Conservation (phyloP, 1,140 invertebrate genomes). For the Chionoecetes opilio region DNA sequence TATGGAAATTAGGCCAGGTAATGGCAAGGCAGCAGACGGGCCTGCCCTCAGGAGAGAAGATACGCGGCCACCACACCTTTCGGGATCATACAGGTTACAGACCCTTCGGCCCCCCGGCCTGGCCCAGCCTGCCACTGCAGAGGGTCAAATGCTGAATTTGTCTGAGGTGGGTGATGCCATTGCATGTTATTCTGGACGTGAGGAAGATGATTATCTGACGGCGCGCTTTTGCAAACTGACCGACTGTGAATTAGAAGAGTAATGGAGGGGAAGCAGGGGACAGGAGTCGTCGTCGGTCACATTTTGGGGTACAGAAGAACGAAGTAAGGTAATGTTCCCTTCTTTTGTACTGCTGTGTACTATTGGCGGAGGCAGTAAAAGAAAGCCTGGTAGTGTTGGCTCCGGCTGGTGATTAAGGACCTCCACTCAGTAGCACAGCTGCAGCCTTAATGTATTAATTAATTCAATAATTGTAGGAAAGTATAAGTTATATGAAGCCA, state of each 20-base stretch:
- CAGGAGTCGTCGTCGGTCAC: background rate
- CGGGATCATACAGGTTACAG: constrained; percentile 44
- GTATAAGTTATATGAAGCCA: background rate
- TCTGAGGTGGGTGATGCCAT: constrained; percentile 64
- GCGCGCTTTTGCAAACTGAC: constrained; percentile 42
- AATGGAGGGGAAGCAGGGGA: constrained; percentile 35
- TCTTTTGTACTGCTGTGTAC: background rate
- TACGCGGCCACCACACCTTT: constrained; percentile 43
- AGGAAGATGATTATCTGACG: constrained; percentile 58
- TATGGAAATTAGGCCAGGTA: constrained; percentile 75
- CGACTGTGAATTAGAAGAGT: constrained; percentile 61
- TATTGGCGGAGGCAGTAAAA: background rate
- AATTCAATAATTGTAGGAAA: background rate
- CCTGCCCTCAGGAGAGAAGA: constrained; percentile 65
- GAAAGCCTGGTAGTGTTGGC: background rate
- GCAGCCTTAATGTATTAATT: background rate
- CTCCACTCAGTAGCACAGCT: background rate
- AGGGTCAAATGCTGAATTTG: background rate
- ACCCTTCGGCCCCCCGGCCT: constrained; percentile 20
- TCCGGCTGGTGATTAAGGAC: background rate
- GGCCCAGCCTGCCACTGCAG: background rate
- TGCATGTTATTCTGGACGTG: constrained; percentile 66
- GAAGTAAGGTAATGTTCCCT: background rate
- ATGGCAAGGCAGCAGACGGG: constrained; percentile 30
- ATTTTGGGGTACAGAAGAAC: background rate